Base-by-base conservation (phyloP, 2,113 vertebrate genomes). In the Calonectris borealis region DNA sequence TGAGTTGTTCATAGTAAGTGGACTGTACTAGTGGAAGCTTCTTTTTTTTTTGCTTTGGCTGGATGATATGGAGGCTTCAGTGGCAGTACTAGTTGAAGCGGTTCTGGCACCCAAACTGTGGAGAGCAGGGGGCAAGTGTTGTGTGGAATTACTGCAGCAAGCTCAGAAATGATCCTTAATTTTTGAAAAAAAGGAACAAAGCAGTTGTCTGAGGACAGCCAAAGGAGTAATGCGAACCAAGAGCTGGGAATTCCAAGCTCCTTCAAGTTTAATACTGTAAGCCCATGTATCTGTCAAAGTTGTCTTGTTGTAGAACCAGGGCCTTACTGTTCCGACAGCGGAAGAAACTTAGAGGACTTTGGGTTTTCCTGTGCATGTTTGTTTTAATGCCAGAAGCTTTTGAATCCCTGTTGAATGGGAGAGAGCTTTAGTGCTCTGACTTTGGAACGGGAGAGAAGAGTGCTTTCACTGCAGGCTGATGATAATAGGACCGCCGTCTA, bases 61-160 rank as follows among this genome's bases (percentile, higher is more conserved):
- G 49, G 13, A 2, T 71, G 36, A 21, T 66, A 4, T 0, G 2
- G 22, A 68, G 32, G 29, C 57, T 69, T 64, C 78, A 34, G 52
- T 38, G 52, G 31, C 58, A 36, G 12, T 42, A 40, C 6, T 10
- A 21, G n/a, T 38, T 78, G 31, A 51, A 1, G 1, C 1, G 1
- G 38, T 73, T 91, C 25, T 27, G 78, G 51, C 27, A 81, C n/a
- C 42, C 36, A 32, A 10, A 31, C 18, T 54, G 19, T 31, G 22
- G 40, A 25, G 68, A 64, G 29, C n/a, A 32, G 32, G 26, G 7
- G 18, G 2, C 12, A 71, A 60, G 8, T 0, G 0, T 52, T 49
- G 14, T 13, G 1, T 76, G 42, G 51, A 76, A 34, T 75, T 65
- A 70, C 36, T 77, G 36, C 16, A 62, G 44, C 0, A 12, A 48